These are phyloP conservation scores for Drosophila seguyi DNA, from an alignment of 1,140 invertebrate genomes.

Conservation along the genomic window DNA sequence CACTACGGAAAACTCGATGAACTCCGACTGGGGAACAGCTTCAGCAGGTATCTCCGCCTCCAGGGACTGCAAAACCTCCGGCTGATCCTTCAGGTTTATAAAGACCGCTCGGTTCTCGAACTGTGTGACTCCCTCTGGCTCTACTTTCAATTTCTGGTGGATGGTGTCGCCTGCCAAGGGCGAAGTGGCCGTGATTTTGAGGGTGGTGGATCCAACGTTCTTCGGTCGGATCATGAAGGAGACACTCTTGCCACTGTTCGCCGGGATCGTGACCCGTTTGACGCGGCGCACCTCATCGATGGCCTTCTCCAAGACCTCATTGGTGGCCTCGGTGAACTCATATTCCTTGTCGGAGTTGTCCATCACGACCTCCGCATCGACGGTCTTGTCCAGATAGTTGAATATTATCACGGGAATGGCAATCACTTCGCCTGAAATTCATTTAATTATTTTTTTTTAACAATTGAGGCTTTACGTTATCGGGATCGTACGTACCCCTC, in stretches of 20 bases:
- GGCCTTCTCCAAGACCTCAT: slow-evolving; percentile 86
- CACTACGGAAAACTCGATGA: slow-evolving; percentile 90
- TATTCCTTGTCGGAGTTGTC: slow-evolving; percentile 93
- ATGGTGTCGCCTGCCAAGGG: slow-evolving; percentile 91
- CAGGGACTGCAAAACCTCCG: slow-evolving; percentile 86
- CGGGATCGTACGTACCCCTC: slow-evolving; percentile 86
- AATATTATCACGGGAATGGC: slow-evolving; percentile 79
- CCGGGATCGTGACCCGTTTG: slow-evolving; percentile 88
- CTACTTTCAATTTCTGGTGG: slow-evolving; percentile 90
- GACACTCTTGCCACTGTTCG: slow-evolving; percentile 90
- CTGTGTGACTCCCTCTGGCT: slow-evolving; percentile 92
- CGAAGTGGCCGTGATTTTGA: slow-evolving; percentile 91
- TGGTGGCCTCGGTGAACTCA: slow-evolving; percentile 89
- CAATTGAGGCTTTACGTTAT: neutral
- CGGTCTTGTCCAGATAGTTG: slow-evolving; percentile 87
- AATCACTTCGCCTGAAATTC: slow-evolving; percentile 72
- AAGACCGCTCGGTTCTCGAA: slow-evolving; percentile 91
- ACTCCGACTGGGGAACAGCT: slow-evolving; percentile 89
- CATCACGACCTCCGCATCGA: slow-evolving; percentile 92
- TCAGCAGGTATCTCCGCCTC: slow-evolving; percentile 90
- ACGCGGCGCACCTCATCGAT: slow-evolving; percentile 88
- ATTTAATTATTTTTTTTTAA: too few relatives aligned
- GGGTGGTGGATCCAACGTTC: slow-evolving; percentile 89
- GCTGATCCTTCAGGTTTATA: slow-evolving; percentile 89
- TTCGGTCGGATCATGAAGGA: slow-evolving; percentile 93